Conservation (phyloP, 2,888 invertebrate genomes). For the Drosophila hamatofila region DNA sequence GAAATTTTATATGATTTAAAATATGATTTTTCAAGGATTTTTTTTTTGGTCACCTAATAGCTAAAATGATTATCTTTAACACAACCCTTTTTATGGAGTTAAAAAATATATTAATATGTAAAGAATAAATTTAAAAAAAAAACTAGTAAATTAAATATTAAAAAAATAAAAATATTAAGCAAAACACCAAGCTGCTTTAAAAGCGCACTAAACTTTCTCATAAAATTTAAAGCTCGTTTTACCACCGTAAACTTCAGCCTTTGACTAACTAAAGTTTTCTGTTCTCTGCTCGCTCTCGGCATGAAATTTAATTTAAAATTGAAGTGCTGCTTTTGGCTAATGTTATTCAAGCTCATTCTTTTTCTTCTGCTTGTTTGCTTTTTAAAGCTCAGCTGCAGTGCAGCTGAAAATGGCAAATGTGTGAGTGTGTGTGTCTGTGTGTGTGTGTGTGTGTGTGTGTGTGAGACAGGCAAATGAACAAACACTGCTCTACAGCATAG, state of each 20-base stretch:
- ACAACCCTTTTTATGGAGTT: no score
- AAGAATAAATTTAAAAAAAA: no score
- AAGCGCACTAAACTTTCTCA: neutral
- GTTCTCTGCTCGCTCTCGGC: neutral
- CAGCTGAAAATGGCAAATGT: conserved; percentile 13
- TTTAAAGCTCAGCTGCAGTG: conserved; percentile 19
- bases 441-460: conserved; percentile 11
- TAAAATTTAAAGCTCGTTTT: neutral
- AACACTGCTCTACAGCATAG: neutral
- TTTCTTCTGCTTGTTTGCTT: neutral
- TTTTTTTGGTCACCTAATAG: no score
- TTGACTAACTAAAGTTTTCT: neutral
- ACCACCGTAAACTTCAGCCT: neutral
- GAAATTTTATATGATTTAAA: no score
- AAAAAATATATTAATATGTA: no score
- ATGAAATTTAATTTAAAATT: conserved; percentile 11
- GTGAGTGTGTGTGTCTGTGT: conserved; percentile 16
- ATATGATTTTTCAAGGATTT: no score
- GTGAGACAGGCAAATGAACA: conserved; percentile 15
- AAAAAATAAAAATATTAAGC: no score
- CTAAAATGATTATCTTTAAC: no score
- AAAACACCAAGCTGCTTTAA: neutral
- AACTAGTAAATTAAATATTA: no score
- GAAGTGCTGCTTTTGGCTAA: neutral
- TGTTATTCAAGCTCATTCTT: neutral